Base-by-base conservation (phyloP, 1,140 invertebrate species). In the Rhagoletis pomonella region DNA sequence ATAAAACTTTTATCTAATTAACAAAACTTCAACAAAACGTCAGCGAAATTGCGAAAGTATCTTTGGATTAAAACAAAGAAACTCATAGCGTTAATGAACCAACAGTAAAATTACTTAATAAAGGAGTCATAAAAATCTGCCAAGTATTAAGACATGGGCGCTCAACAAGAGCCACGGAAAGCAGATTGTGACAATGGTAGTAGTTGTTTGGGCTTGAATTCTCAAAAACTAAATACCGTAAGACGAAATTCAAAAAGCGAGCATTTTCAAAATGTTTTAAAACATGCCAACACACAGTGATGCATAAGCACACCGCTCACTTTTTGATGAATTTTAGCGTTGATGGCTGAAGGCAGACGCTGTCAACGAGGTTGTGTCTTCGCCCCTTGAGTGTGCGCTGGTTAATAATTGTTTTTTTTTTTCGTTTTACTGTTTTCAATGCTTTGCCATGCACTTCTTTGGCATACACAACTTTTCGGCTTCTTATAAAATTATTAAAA, bases 1-100 rank as follows among this genome's bases (percentile, higher is more conserved):
- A 17, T 86, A 42, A 89, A 91, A 91, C 91, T 91, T 91, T 91
- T 91, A 91, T 91, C 91, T 91, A 91, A 91, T 91, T 91, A 91
- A 91, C 91, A 89, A 91, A 91, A 91, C 90, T 91, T 91, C 90
- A 91, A 90, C 91, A 90, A 89, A 91, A 91, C 89, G 91, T 89
- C 89, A 89, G 87, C 89, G 64, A 86, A 84, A 85, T 59, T 86
- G 67, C 88, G 50, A 85, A 85, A 85, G 39, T 85, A 29, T 29
- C 29, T 29, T 29, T 29, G 29, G 0, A 29, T 29, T 29, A 29
- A 29, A 29, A 62, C 12, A 58, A 85, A 59, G 4, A 85, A 62
- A 85, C 4, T 10, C 42, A 91, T 89, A 89, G 88, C 55, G 44
- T n/a, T 29, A 29, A 29, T 29, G 29, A 29, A 29, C 29, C 29